Percentiles rank a stretch among this genome's conserved stretches.
Conservation (phyloP, 2,113 vertebrate genomes). For the Pavo muticus region DNA sequence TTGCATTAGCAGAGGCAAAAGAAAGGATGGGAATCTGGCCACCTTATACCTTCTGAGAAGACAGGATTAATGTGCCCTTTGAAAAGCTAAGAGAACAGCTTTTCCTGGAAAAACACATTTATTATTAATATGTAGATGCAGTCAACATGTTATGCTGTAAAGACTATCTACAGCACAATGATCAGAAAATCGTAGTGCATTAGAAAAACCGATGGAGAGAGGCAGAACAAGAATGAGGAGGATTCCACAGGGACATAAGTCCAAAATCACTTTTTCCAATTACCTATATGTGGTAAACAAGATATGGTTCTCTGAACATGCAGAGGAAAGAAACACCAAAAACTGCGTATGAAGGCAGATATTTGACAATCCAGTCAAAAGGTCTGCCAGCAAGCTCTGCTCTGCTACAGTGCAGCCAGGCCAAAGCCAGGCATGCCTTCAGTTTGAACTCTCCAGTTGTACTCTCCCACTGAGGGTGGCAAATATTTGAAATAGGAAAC, state of each 20-base stretch:
- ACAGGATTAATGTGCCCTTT: not conserved
- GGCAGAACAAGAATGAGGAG: not conserved
- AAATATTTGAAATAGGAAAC: not conserved
- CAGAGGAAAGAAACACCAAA: not conserved
- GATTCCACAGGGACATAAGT: not conserved
- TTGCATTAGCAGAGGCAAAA: not conserved
- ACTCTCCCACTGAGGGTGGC: not conserved
- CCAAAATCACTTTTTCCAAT: not conserved
- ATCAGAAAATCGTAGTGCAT: not conserved
- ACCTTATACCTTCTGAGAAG: not conserved
- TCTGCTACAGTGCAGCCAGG: not conserved
- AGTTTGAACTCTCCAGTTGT: not conserved
- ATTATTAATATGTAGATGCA: not conserved
- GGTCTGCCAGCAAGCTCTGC: not conserved
- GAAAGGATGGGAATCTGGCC: not conserved
- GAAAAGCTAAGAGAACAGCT: not conserved
- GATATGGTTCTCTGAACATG: not conserved
- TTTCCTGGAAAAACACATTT: not conserved
- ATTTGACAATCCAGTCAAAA: not conserved
- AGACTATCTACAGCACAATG: not conserved
- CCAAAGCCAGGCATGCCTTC: not conserved
- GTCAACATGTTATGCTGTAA: not conserved
- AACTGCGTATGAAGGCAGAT: not conserved
- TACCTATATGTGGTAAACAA: not conserved
- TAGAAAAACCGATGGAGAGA: not conserved